A percentile compares a stretch with the other conserved stretches of the same genome.
Conservation (phyloP, 1,140 invertebrate species). For the Drosophila lacertosa region DNA sequence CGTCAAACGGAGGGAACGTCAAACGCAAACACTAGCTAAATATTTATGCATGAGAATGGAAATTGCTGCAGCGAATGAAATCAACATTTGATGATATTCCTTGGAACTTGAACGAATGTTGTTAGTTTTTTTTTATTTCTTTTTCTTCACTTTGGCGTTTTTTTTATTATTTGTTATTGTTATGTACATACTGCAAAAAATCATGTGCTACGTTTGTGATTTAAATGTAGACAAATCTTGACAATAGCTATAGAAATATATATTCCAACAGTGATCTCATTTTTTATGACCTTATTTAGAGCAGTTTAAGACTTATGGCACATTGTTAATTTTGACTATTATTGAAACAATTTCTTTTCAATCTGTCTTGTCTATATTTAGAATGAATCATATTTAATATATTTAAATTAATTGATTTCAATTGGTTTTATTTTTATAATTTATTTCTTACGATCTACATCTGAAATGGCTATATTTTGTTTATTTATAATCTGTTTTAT, state of each 20-base stretch:
- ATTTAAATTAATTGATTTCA: too few species aligned
- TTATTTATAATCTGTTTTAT: too few species aligned
- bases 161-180: conserved; percentile 15
- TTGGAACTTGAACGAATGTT: conserved; percentile 45
- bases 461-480: too few species aligned
- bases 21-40: conserved; percentile 48
- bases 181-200: not conserved
- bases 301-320: too few species aligned
- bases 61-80: conserved; percentile 54
- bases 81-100: conserved; percentile 53
- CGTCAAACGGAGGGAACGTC: conserved; percentile 3
- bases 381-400: too few species aligned
- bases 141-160: not conserved
- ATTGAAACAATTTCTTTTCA: too few species aligned
- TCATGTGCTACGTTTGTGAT: conserved; percentile 7
- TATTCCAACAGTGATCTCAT: too few species aligned
- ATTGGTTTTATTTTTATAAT: too few species aligned
- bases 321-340: too few species aligned
- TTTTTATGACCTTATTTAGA: not conserved
- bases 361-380: too few species aligned
- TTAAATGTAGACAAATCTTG: conserved; percentile 14
- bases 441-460: too few species aligned
- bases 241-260: not conserved
- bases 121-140: conserved; percentile 5
- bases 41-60: conserved; percentile 69